Base-by-base conservation (phyloP, 2,797 vertebrate species). In the Pyrocephalus nanus region DNA sequence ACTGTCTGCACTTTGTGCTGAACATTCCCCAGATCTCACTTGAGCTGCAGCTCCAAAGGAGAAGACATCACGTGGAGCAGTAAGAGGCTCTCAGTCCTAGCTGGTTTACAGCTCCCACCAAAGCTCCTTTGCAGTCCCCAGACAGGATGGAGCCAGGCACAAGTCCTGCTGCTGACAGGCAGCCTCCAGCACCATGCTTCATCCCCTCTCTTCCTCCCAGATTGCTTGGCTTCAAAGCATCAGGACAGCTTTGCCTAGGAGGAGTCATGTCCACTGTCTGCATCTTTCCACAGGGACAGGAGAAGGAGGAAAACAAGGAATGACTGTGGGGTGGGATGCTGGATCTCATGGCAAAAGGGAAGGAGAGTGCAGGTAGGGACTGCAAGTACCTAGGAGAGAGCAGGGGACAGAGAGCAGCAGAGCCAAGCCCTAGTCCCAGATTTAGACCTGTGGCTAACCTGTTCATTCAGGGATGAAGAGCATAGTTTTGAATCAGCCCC, bases 21-120 rank as follows among this genome's bases (percentile, higher is more conserved):
- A 78, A 34, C 86, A 62, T 55, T 72, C 80, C 55, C 38, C 77
- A 64, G 70, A 84, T 94, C 77, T 95, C 90, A 95, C 92, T 93
- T 96, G 83, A 90, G 27, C 64, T 62, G 69, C 38, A 70, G 36
- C 42, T 86, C 47, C 2, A 4, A 40, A 45, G 80, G 23, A 87
- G 54, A 51, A 62, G 43, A 26, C 80, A 25, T 47, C 55, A 40
- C 0, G 0, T 57, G 70, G 32, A 79, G 36, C 71, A 57, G 36
- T n/a, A 61, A 45, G 71, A 76, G 77, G 21, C 54, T 62, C 86
- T 90, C 2, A 2, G 34, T 71, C 32, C 90, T 95, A 86, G 65
- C 65, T 43, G 27, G 40, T 40, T 77, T 75, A 72, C 62, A 90
- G 86, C 73, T 88, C 38, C 61, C 36, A 65, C 73, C 67, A 38